A percentile compares a stretch with the other conserved stretches of the same genome.
Evolutionary conservation across 2,888 invertebrate species (phyloP).

Genomic region (Tipula confusa): DNA sequence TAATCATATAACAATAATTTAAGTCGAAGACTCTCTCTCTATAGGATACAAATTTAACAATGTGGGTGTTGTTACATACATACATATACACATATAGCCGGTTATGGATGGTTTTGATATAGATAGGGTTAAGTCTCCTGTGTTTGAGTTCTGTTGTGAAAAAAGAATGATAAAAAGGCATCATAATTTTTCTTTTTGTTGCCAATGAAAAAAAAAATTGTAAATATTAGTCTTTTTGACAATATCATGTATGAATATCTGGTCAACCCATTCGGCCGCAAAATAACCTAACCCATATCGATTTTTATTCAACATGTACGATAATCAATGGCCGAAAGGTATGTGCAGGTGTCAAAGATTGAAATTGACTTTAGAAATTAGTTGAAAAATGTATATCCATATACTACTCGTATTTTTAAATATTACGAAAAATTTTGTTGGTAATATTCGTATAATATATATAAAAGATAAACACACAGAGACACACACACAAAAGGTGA

Average conservation of each 20-base stretch:
- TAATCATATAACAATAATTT: not conserved
- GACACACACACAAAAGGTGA: not conserved
- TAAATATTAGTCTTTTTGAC: slow-evolving; percentile 20
- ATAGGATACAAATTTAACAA: not conserved
- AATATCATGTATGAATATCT: not conserved
- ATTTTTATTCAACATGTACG: not conserved
- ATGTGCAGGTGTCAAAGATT: not conserved
- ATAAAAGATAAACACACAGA: not conserved
- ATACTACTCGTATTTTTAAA: no score
- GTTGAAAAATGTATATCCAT: not conserved
- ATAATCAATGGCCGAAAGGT: not conserved
- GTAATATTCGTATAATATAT: not conserved
- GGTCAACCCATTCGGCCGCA: not conserved
- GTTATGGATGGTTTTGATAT: not conserved
- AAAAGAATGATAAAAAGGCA: not conserved
- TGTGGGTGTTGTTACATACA: no score
- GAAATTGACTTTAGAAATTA: slow-evolving; percentile 20
- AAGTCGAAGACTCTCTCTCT: not conserved
- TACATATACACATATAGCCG: no score
- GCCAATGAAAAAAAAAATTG: not conserved
- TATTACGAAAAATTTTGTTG: not conserved
- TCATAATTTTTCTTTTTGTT: slow-evolving; percentile 3
- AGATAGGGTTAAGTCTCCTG: not conserved
- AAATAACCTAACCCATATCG: not conserved
- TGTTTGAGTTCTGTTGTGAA: not conserved